Evolutionary conservation across 1,140 invertebrate genomes (phyloP).

Genomic region (Bombus consobrinus): DNA sequence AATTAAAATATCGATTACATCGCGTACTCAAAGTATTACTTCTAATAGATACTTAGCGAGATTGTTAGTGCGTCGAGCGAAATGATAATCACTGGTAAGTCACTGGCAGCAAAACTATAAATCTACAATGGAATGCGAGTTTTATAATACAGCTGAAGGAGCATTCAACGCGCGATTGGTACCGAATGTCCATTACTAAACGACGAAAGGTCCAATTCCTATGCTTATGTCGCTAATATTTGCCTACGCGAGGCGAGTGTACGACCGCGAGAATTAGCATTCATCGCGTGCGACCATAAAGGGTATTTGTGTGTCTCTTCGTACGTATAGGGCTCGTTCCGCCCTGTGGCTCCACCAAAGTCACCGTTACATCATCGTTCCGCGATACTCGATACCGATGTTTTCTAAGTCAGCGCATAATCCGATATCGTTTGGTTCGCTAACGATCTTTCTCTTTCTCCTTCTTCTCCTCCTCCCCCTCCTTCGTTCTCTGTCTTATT

Average conservation of each 20-base stretch:
- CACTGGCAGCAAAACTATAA: too few relatives aligned
- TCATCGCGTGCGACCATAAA: conserved; percentile 55
- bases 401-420: conserved; percentile 74
- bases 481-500: background rate
- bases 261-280: conserved; percentile 50
- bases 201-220: conserved; percentile 23
- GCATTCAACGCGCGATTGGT: background rate
- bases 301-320: conserved; percentile 51
- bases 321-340: conserved; percentile 54
- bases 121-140: too few relatives aligned
- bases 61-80: too few relatives aligned
- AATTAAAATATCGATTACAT: too few relatives aligned
- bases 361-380: conserved; percentile 68
- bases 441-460: conserved; percentile 17
- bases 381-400: conserved; percentile 70
- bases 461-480: background rate
- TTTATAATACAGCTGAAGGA: too few relatives aligned
- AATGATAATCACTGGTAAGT: too few relatives aligned
- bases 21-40: too few relatives aligned
- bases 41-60: too few relatives aligned
- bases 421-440: conserved; percentile 61
- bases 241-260: conserved; percentile 23
- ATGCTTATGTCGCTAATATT: conserved; percentile 30
- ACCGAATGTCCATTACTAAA: background rate
- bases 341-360: conserved; percentile 44